Base-by-base conservation (phyloP, 2,113 vertebrate species). In the Xerus inauris region DNA sequence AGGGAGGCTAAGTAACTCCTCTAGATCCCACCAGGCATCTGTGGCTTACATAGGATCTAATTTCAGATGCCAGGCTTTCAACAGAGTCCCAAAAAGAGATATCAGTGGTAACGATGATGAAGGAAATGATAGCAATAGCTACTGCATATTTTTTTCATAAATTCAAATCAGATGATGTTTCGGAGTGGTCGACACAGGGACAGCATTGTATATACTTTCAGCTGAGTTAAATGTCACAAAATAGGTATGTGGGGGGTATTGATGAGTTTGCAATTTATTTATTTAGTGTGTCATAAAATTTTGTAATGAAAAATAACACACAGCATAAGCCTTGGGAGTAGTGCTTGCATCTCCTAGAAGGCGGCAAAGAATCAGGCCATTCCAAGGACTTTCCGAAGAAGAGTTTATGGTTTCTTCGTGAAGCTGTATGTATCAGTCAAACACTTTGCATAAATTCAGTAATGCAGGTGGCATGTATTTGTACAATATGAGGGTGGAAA, bases 381-480 rank as follows among this genome's bases (percentile, higher is more conserved):
- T 64, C 62, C 38, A 30, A 59, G 73, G 65, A 67, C 24, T 91
- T 80, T 45, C 73, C 57, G 38, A 38, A 75, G 12, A 94, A 47
- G 67, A 62, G 51, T 40, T 88, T 87, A 54, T 75, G 24, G 10
- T 64, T 79, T 91, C 57, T 82, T 64, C 38, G 71, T 75, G 75
- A 79, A 45, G 38, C 26, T 10, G 17, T 54, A 75, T 65, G 35
- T 54, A 79, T 75, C 79, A 76, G 85, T 38, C 71, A 76, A 87
- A 81, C 30, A 87, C 14, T 92, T 97, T 85, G 94, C 65, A 86
- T 72, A 73, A n/a, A 51, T 86, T 95, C 45, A 73, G 26, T 45
- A 88, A 65, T 79, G 62, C 54, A 47, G 38, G 85, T 73, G 57
- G 77, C 59, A 88, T 94, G 62, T 67, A 57, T 81, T 72, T 96